Conservation (phyloP, 2,797 vertebrate genomes). For the Vireo griseus region DNA sequence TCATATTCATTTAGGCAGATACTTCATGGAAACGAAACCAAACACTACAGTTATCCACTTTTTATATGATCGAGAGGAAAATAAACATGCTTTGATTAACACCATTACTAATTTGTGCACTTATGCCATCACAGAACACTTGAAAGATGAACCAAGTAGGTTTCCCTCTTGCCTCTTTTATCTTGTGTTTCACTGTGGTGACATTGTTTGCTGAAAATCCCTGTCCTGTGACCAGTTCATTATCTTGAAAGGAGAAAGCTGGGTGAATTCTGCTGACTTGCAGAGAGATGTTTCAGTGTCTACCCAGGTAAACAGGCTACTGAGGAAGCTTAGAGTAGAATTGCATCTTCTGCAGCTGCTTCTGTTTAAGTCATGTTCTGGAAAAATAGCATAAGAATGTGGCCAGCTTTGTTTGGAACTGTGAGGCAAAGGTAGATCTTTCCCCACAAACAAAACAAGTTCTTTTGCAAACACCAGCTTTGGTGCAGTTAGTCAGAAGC, state of each 20-base stretch:
- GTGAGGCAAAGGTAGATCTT: background rate
- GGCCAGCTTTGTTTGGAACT: background rate
- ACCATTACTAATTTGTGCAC: background rate
- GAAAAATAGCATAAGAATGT: background rate
- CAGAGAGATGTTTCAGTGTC: accelerated
- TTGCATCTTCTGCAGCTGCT: background rate
- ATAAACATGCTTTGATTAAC: background rate
- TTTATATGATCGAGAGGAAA: background rate
- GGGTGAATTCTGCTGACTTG: background rate
- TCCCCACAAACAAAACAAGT: background rate
- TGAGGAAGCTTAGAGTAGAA: background rate
- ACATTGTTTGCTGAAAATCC: background rate
- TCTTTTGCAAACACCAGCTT: background rate
- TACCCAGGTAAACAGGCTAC: background rate
- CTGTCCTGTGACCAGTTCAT: background rate
- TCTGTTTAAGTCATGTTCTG: background rate
- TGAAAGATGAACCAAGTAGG: background rate
- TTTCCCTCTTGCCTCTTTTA: background rate
- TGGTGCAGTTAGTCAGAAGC: background rate
- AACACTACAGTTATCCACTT: background rate
- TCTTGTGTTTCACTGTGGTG: background rate
- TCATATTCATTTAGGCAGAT: background rate
- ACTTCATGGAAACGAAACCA: background rate
- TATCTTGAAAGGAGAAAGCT: background rate
- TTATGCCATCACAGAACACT: background rate